phyloP scores from a whole-genome alignment of 2,888 invertebrate species.

The Agelastica alni region DNA sequence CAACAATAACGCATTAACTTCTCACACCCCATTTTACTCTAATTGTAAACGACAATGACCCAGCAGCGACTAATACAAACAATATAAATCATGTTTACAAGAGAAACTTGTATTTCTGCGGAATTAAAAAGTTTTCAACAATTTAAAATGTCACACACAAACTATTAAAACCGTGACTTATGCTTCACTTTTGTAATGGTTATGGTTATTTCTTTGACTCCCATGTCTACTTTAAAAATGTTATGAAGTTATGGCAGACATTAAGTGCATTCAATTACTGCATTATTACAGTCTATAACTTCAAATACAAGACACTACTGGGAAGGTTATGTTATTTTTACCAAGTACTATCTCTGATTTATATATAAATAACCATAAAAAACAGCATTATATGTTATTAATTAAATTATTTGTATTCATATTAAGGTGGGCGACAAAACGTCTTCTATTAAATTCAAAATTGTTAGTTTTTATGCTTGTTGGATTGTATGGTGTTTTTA shows the following conservation, averaged over 20 bases:
- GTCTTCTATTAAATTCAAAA: too few species aligned
- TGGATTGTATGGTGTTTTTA: too few species aligned
- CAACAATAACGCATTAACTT: not conserved
- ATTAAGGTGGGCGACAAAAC: too few species aligned
- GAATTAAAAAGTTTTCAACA: constrained; percentile 20
- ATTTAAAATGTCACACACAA: constrained; percentile 24
- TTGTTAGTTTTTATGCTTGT: too few species aligned
- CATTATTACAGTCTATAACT: constrained; percentile 2
- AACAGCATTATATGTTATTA: too few species aligned
- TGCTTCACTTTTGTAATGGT: constrained; percentile 19
- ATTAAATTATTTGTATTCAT: too few species aligned
- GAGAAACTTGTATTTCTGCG: constrained; percentile 12
- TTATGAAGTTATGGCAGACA: constrained; percentile 3
- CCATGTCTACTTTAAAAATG: constrained; percentile 4
- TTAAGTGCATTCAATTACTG: constrained; percentile 5
- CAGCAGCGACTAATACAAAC: constrained; percentile 17
- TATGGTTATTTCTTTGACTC: constrained; percentile 20
- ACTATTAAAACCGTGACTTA: constrained; percentile 23
- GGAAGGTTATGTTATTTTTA: too few species aligned
- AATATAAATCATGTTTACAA: constrained; percentile 22
- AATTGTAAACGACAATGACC: constrained; percentile 14
- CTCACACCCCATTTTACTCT: constrained; percentile 14
- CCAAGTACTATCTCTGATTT: too few species aligned
- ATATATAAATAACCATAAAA: too few species aligned
- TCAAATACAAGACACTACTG: too few species aligned